Percentiles rank a stretch among this genome's conserved stretches.
phyloP scores from a whole-genome alignment of 2,888 invertebrate genomes.

The Camptogramma bilineatum region DNA sequence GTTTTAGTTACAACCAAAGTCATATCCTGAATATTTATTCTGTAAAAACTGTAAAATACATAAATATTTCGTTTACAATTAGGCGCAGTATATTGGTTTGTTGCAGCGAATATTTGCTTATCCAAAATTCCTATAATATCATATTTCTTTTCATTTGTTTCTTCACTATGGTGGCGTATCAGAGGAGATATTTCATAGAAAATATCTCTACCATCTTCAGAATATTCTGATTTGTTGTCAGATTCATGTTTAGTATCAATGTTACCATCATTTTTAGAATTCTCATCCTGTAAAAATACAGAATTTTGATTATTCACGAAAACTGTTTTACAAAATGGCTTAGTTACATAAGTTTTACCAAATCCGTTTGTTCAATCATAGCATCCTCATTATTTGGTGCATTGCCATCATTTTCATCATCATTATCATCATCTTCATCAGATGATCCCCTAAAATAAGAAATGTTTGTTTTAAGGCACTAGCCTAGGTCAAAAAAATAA shows the following conservation, averaged over 20 bases:
- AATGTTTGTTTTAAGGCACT: no score
- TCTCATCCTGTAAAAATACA: constrained; percentile 12
- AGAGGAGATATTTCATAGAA: constrained; percentile 16
- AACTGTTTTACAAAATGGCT: background rate
- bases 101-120: background rate
- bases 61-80: background rate
- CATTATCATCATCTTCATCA: constrained; percentile 31
- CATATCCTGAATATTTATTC: constrained; percentile 11
- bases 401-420: constrained; percentile 24
- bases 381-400: constrained; percentile 10
- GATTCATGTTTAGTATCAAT: constrained; percentile 6
- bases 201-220: constrained; percentile 6
- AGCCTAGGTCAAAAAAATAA: no score
- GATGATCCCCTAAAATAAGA: constrained; percentile 37
- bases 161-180: constrained; percentile 3
- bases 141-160: background rate
- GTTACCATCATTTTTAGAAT: background rate
- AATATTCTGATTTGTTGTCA: constrained; percentile 21
- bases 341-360: constrained; percentile 15
- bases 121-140: background rate
- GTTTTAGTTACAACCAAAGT: constrained; percentile 18
- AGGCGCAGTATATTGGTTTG: background rate
- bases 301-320: background rate
- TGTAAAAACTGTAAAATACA: constrained; percentile 23
- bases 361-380: background rate